Evolutionary conservation across 2,888 invertebrate genomes (phyloP).

Genomic region (Brachycybe producta): DNA sequence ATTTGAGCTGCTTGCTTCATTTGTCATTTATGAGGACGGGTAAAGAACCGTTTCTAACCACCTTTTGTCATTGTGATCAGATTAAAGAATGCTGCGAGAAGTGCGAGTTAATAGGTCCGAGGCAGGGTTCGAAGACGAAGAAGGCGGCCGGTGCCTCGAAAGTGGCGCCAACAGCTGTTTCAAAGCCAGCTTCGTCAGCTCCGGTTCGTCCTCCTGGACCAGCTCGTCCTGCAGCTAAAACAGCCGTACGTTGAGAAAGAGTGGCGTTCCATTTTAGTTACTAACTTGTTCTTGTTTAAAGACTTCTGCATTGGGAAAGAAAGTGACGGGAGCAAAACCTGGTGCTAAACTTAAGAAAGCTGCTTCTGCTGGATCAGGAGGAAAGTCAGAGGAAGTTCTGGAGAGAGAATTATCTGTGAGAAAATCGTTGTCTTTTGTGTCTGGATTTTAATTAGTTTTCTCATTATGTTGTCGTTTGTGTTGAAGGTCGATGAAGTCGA

Average conservation of each 20-base stretch:
- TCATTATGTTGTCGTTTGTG: background rate
- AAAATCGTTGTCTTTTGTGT: background rate
- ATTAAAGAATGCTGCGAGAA: constrained; percentile 89
- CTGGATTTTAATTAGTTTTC: constrained; percentile 11
- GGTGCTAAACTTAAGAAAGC: background rate
- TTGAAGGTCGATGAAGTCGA: constrained; percentile 59
- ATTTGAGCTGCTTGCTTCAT: background rate
- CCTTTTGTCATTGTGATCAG: constrained; percentile 26
- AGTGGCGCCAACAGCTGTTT: constrained; percentile 20
- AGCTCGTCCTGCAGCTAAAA: background rate
- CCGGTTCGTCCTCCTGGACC: no score
- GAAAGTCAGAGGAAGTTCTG: constrained; percentile 40
- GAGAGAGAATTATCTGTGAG: constrained; percentile 17
- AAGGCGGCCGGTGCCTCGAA: constrained; percentile 39
- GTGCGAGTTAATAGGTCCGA: constrained; percentile 45
- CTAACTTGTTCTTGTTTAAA: background rate
- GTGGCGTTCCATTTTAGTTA: background rate
- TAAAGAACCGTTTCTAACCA: background rate
- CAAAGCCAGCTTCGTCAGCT: constrained; percentile 2
- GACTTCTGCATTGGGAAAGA: background rate
- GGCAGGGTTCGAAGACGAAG: constrained; percentile 40
- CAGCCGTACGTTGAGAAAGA: background rate
- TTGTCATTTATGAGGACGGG: constrained; percentile 6
- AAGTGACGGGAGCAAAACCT: background rate
- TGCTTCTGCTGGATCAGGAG: constrained; percentile 20